These are phyloP conservation scores for Prunella fulvescens DNA, from an alignment of 2,113 vertebrate genomes.

Conservation along the genomic window DNA sequence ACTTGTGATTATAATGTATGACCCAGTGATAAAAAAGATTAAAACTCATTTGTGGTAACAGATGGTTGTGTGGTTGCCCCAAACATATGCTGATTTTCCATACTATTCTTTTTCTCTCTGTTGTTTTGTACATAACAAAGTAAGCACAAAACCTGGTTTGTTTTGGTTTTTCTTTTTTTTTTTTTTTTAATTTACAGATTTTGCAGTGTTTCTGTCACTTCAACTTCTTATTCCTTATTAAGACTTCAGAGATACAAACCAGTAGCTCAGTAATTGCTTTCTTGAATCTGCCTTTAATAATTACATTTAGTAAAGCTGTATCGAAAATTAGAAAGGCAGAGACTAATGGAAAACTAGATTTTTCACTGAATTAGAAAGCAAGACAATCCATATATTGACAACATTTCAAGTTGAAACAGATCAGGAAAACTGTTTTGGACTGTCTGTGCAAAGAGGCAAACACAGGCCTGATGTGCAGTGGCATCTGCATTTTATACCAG, in stretches of 20 bases:
- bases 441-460: conserved; percentile 84
- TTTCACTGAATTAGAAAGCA: conserved; percentile 98
- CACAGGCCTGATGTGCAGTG: conserved; percentile 82
- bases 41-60: background rate
- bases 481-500: conserved; percentile 74
- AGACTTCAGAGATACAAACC: conserved; percentile 96
- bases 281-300: conserved; percentile 99
- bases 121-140: background rate
- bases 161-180: background rate
- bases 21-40: background rate
- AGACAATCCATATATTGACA: conserved; percentile 98
- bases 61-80: background rate
- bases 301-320: conserved; percentile 92
- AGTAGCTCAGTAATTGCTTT: conserved; percentile 96
- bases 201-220: conserved; percentile 63
- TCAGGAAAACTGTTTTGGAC: conserved; percentile 98
- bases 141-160: background rate
- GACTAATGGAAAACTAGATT: conserved; percentile 99
- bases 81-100: background rate
- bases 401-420: conserved; percentile 94
- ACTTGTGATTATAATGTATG: background rate
- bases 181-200: conserved; percentile 32
- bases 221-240: conserved; percentile 86
- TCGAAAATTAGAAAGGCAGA: conserved; percentile 88
- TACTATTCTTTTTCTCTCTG: background rate